Evolutionary conservation across 2,113 vertebrate species (phyloP).

Genomic region (Istiophorus platypterus): DNA sequence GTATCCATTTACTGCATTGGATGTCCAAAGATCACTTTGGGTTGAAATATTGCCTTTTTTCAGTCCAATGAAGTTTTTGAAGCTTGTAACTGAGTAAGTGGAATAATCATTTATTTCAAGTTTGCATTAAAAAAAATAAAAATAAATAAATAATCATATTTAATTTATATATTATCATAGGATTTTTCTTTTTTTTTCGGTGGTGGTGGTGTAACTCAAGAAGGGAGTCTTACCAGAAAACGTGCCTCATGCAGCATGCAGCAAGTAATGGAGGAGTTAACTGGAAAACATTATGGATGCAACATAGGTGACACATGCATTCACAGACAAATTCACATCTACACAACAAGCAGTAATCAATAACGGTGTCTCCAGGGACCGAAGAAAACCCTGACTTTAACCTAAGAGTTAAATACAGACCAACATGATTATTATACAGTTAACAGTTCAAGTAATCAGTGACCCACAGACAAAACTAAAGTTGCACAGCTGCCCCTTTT

Average conservation of each 20-base stretch:
- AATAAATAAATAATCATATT: no score
- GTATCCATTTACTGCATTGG: not conserved
- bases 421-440: not conserved
- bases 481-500: conserved; percentile 32
- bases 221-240: conserved; percentile 90
- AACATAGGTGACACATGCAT: conserved; percentile 83
- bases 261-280: conserved; percentile 94
- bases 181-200: not conserved
- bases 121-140: not conserved
- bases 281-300: conserved; percentile 96
- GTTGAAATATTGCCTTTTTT: not conserved
- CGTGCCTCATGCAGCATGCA: conserved; percentile 96
- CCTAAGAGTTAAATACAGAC: conserved; percentile 13
- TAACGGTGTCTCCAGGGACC: conserved; percentile 40
- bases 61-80: not conserved
- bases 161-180: no score
- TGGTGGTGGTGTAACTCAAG: conserved; percentile 66
- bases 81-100: not conserved
- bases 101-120: not conserved
- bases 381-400: conserved; percentile 46
- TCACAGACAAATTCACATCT: conserved; percentile 61
- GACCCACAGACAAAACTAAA: conserved; percentile 53
- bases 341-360: conserved; percentile 57
- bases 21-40: not conserved
- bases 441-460: conserved; percentile 45